Base-by-base conservation (phyloP, 2,113 vertebrate species). In the Garra rufa region DNA sequence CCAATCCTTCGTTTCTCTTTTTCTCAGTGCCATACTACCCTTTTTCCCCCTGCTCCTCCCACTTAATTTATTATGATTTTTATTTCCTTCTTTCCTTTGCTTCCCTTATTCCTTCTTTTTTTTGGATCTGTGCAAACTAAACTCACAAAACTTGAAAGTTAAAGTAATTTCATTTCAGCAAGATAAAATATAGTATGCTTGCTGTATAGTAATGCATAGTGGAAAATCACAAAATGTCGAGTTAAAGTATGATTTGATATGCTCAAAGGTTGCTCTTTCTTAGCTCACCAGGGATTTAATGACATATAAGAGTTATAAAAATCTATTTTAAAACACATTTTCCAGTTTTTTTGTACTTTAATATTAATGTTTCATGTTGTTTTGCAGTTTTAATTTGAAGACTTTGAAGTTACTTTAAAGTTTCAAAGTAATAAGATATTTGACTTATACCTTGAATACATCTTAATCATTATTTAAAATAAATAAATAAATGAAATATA, bases 21-120 rank as follows among this genome's bases (percentile, higher is more conserved):
- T 85, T 81, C 77, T 81, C 71, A 52, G 4, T 34, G 57, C 71
- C 55, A 74, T 76, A 61, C 34, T 11, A 15, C 17, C 30, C 21
- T 59, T 81, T 34, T 76, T 70, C 1, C 41, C 55, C 48, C n/a
- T 71, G 55, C 8, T 3, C 15, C 13, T 75, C 19, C 48, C n/a
- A 74, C 15, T 44, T 55, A 79, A 71, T 75, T n/a, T 19, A 26
- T 59, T 75, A 21, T 24, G 14, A 26, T 61, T 79, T 81, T 67
- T 67, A 6, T 34, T 81, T 48, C 3, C 2, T 9, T n/a, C 6
- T 13, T 4, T 65, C 5, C 6, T 4, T 41, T 61, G 3, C 3
- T 17, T 61, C 19, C 30, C 55, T 38, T 76, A 55, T 55, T 21
- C 26, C 19, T 57, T 24, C 13, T 15, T 9, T 38, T 2, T 24